Percentiles rank a stretch among this genome's conserved stretches.
phyloP scores from a whole-genome alignment of 1,140 invertebrate genomes.

The Coelopa frigida region DNA sequence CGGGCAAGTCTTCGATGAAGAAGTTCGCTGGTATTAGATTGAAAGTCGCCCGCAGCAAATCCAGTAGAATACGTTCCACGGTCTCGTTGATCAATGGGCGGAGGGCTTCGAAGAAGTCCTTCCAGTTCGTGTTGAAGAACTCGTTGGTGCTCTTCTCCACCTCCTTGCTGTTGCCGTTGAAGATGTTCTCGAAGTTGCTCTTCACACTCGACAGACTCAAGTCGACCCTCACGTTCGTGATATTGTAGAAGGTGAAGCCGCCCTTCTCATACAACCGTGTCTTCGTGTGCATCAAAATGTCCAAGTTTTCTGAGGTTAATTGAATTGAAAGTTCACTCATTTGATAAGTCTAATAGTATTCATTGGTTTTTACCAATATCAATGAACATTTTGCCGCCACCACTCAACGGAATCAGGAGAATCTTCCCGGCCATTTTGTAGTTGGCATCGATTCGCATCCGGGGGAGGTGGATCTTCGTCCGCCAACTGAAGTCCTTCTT shows the following conservation, averaged over 20 bases:
- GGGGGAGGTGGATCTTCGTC: conserved; percentile 54
- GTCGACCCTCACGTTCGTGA: conserved; percentile 50
- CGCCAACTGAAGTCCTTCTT: conserved; percentile 57
- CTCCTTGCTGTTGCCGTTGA: conserved; percentile 16
- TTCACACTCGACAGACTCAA: conserved; percentile 40
- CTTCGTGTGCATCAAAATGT: conserved; percentile 55
- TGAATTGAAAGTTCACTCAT: background rate
- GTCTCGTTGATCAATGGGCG: conserved; percentile 53
- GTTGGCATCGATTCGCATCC: conserved; percentile 58
- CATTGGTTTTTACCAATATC: conserved; percentile 50
- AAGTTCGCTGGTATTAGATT: conserved; percentile 50
- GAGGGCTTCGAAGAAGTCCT: conserved; percentile 52
- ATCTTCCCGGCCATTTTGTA: conserved; percentile 63
- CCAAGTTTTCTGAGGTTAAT: conserved; percentile 49
- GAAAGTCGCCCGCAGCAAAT: conserved; percentile 52
- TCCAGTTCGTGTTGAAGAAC: conserved; percentile 58
- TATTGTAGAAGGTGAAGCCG: conserved; percentile 54
- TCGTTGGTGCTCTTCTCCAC: conserved; percentile 55
- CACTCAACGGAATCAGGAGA: conserved; percentile 60
- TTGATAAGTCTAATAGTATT: background rate
- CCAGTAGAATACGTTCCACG: conserved; percentile 54
- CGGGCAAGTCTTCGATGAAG: conserved; percentile 19
- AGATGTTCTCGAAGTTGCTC: conserved; percentile 13
- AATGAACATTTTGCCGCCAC: conserved; percentile 59
- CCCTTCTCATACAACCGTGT: conserved; percentile 53